A percentile compares a stretch with the other conserved stretches of the same genome.
Conservation (phyloP, 2,888 invertebrate species). For the Phortica okadai region DNA sequence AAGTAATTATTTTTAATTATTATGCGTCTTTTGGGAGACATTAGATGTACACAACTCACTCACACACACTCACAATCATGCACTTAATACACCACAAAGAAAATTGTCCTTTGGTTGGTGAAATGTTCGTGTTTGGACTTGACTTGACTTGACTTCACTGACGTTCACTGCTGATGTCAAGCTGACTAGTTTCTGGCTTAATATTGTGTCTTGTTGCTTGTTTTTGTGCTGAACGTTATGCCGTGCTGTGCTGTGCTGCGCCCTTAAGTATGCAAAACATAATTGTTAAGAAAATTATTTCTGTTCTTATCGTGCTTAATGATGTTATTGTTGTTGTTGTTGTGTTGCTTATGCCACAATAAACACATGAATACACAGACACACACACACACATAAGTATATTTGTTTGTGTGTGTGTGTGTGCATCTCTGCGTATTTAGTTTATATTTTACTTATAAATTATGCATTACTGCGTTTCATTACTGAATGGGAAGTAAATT, state of each 20-base stretch:
- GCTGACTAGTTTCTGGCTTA: too few species aligned
- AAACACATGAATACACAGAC: neutral
- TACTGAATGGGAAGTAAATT: constrained; percentile 33
- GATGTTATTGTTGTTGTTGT: neutral
- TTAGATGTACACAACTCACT: constrained; percentile 32
- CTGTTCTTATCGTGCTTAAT: neutral
- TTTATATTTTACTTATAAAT: constrained; percentile 32
- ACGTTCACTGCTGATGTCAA: neutral
- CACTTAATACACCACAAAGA: neutral
- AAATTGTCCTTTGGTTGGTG: constrained; percentile 17
- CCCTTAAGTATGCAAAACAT: constrained; percentile 37
- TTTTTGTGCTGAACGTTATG: too few species aligned
- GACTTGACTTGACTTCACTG: neutral
- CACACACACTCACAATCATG: constrained; percentile 23
- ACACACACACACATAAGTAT: constrained; percentile 5
- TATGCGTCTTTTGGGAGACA: constrained; percentile 48
- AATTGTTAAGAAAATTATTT: constrained; percentile 40
- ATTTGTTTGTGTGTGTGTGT: constrained; percentile 26
- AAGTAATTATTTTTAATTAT: constrained; percentile 59
- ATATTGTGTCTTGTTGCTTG: too few species aligned
- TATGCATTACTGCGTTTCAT: constrained; percentile 43
- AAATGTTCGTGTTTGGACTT: too few species aligned
- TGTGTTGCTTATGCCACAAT: neutral
- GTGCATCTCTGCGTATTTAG: constrained; percentile 7
- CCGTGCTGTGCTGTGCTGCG: neutral